Evolutionary conservation across 1,140 invertebrate genomes (phyloP).

Genomic region (Drosophila obscura): DNA sequence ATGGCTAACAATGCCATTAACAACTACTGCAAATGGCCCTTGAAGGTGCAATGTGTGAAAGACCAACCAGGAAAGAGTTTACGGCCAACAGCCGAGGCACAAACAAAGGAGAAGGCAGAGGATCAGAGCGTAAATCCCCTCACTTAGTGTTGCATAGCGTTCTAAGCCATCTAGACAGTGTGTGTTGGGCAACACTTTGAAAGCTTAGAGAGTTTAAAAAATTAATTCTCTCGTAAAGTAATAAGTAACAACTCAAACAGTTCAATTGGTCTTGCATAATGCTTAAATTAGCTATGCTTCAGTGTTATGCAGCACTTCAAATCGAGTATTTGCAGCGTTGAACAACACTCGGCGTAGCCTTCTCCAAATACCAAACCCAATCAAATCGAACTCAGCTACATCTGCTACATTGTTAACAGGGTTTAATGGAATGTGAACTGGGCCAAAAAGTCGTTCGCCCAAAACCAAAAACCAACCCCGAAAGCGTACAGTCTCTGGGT

Average conservation of each 20-base stretch:
- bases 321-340: too few relatives aligned
- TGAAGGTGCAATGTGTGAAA: slow-evolving; percentile 53
- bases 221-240: too few relatives aligned
- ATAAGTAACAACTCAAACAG: too few relatives aligned
- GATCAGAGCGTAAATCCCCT: too few relatives aligned
- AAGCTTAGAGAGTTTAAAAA: too few relatives aligned
- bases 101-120: slow-evolving; percentile 12
- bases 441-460: slow-evolving; percentile 32
- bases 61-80: slow-evolving; percentile 15
- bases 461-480: slow-evolving; percentile 11
- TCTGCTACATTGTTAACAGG: slow-evolving; percentile 24
- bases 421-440: slow-evolving; percentile 50
- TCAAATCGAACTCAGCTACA: slow-evolving; percentile 2
- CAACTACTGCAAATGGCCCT: slow-evolving; percentile 57
- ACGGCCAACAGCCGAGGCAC: slow-evolving; percentile 7
- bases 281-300: too few relatives aligned
- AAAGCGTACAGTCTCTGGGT: slow-evolving; percentile 3
- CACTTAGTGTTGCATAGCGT: too few relatives aligned
- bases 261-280: too few relatives aligned
- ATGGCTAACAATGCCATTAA: slow-evolving; percentile 65
- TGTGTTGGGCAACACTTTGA: too few relatives aligned
- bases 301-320: too few relatives aligned
- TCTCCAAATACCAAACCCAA: not conserved
- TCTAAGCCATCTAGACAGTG: too few relatives aligned
- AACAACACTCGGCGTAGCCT: too few relatives aligned